Percentiles rank a stretch among this genome's conserved stretches.
phyloP scores from a whole-genome alignment of 1,140 invertebrate species.

The Sitobion miscanthi region DNA sequence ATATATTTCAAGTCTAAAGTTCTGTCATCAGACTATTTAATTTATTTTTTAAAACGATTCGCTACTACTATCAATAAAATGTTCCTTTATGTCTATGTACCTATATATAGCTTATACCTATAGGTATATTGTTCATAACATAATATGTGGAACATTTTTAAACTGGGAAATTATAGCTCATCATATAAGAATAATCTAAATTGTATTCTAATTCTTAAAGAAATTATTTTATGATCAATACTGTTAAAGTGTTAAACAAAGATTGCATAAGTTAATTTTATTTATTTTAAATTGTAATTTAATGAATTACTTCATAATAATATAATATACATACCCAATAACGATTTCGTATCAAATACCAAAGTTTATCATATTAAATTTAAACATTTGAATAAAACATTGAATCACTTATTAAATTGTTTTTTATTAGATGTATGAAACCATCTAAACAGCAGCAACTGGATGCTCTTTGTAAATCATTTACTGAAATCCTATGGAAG shows the following conservation, averaged over 20 bases:
- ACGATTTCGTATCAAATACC: not conserved
- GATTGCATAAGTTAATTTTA: no score
- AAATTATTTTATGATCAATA: not conserved
- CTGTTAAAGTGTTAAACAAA: not conserved
- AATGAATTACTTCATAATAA: not conserved
- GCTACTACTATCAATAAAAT: no score
- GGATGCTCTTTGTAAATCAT: constrained; percentile 72
- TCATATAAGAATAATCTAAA: not conserved
- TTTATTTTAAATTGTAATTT: not conserved
- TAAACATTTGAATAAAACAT: not conserved
- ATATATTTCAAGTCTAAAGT: not conserved
- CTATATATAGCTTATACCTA: not conserved
- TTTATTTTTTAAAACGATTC: not conserved
- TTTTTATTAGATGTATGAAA: constrained; percentile 68
- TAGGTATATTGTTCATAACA: not conserved
- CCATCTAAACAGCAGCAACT: constrained; percentile 74
- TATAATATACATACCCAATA: not conserved
- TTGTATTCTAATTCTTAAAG: not conserved
- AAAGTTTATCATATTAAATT: not conserved
- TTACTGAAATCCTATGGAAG: constrained; percentile 78
- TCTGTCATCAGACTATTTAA: not conserved
- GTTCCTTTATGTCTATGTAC: no score
- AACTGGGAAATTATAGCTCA: not conserved
- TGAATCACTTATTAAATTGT: not conserved
- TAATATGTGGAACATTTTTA: not conserved